phyloP scores from a whole-genome alignment of 1,140 invertebrate species.

The Drosophila parabipectinata region DNA sequence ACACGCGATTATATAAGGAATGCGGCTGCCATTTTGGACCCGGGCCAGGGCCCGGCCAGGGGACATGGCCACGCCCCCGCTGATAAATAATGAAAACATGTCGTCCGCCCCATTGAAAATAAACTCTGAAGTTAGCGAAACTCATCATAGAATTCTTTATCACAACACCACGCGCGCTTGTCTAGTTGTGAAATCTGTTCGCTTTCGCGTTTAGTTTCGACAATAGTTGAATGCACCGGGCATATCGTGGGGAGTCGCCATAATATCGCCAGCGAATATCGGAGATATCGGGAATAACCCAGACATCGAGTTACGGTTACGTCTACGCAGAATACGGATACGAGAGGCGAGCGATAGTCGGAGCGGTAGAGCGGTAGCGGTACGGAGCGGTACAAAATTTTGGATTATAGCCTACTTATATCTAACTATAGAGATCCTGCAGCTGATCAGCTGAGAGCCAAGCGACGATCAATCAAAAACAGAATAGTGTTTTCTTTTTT shows the following conservation, averaged over 20 bases:
- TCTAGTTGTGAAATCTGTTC: conserved; percentile 84
- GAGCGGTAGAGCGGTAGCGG: neutral
- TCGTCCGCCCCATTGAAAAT: conserved; percentile 84
- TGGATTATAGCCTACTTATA: neutral
- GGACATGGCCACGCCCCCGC: conserved; percentile 62
- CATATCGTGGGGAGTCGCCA: neutral
- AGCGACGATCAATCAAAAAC: neutral
- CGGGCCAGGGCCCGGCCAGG: conserved; percentile 27
- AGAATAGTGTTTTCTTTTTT: neutral
- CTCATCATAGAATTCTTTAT: conserved; percentile 84
- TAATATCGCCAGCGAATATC: neutral
- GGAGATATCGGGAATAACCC: neutral
- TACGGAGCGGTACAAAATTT: neutral
- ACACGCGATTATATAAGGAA: conserved; percentile 51
- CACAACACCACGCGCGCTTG: conserved; percentile 82
- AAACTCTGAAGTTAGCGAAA: conserved; percentile 84
- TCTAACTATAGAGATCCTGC: neutral
- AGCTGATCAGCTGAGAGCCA: conserved; percentile 1
- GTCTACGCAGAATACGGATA: neutral
- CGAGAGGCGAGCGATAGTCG: neutral
- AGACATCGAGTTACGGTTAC: neutral
- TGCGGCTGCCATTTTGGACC: conserved; percentile 66
- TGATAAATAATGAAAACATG: conserved; percentile 83
- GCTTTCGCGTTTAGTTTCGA: conserved; percentile 77
- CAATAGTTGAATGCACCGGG: conserved; percentile 64